Base-by-base conservation (phyloP, 2,113 vertebrate genomes). In the Anhinga rufa region DNA sequence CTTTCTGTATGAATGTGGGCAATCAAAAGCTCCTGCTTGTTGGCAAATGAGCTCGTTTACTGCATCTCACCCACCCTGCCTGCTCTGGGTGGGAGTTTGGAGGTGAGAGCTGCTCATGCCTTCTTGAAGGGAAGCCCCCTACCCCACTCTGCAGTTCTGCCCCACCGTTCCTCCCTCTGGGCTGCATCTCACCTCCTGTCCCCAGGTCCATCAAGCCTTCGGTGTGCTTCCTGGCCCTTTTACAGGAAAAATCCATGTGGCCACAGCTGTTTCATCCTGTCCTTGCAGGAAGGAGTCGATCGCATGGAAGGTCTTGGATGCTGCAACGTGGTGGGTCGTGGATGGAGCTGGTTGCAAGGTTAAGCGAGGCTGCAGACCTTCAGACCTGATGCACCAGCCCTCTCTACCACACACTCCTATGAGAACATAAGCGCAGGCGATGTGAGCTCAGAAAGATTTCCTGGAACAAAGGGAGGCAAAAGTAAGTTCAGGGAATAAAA, bases 341-440 rank as follows among this genome's bases (percentile, higher is more conserved):
- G 49, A 15, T 3, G 26, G n/a, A 36, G 17, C 19, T 17, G n/a
- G 36, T 1, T 10, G 9, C 2, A 11, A 49, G 42, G 62, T 21
- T 3, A 36, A 25, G 34, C 3, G 62, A 40, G 31, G 14, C 5
- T 13, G 32, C 21, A 40, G 55, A n/a, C 9, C n/a, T 17, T 34
- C 84, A 17, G 57, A 17, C 55, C 5, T 18, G 48, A 0, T 18
- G 44, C 21, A 28, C 54, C 26, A 36, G 20, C 22, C 28, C 10
- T 52, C 19, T 25, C 32, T 14, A 14, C 9, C 38, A 1, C 13
- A 14, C 6, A 0, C 7, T 9, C 22, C 42, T 25, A 16, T 24
- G 42, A 32, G 46, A 28, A 11, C 6, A 2, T 8, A 17, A 78
- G 9, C 1, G 0, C 19, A 18, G 0, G 2, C 25, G 10, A 5